Base-by-base conservation (phyloP, 2,888 invertebrate genomes). In the Melanostoma scalare region DNA sequence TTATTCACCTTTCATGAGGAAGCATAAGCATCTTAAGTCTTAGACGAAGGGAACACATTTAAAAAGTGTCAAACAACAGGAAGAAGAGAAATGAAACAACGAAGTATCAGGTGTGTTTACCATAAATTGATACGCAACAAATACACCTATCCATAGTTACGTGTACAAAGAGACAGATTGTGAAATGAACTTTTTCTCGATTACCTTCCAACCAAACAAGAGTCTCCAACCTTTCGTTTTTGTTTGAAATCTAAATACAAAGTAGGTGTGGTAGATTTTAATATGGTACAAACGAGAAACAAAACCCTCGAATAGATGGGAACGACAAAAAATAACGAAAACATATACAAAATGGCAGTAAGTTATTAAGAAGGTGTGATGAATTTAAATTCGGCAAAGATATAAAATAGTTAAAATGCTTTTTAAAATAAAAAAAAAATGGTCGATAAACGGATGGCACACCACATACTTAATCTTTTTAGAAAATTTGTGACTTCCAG, bases 111-210 rank as follows among this genome's bases (percentile, higher is more conserved):
- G 63, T 63, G 63, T 31, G 63, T 38, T 63, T 38, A 63, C 63
- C 48, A 63, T 63, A 63, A 63, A 63, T 63, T 63, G 50, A 63
- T 63, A 63, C 63, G 50, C 63, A 38, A 35, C 30, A 38, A 63
- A 50, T 31, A 50, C 30, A 50, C 63, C 48, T 63, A 50, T 30
- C n/a, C 63, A 50, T 50, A 36, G 46, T 38, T 38, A 40, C 9
- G 4, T 30, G 4, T 5, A 48, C 46, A 38, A 50, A 31, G 48
- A 63, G 63, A 63, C 50, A 63, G 9, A 63, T 63, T 63, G 50
- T 50, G n/a, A 63, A 63, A 63, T 63, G 38, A 63, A 63, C 63
- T 63, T 63, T 63, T 48, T 48, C 63, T 30, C 30, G 50, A 63
- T 63, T 63, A 63, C 50, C 50, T 63, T 20, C 20, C 20, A 50